These are phyloP conservation scores for Tenthredo livida DNA, from an alignment of 2,888 invertebrate genomes.

Conservation along the genomic window DNA sequence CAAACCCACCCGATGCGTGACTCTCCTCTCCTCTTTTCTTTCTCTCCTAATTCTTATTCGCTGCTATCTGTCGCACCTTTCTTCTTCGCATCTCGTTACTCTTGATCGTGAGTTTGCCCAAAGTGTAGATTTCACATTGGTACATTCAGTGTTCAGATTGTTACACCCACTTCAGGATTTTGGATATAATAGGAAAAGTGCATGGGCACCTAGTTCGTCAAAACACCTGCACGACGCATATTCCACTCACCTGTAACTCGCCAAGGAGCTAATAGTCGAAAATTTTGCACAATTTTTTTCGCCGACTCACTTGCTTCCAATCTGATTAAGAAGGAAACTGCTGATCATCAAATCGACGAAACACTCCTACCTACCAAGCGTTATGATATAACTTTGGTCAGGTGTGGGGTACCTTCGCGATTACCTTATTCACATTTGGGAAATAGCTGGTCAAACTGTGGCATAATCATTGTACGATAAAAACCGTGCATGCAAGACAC, in stretches of 20 bases:
- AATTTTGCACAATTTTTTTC: too few species aligned
- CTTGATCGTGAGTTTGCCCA: background rate
- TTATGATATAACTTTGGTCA: background rate
- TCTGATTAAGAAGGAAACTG: background rate
- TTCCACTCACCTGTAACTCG: too few species aligned
- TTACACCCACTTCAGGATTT: background rate
- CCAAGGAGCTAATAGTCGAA: too few species aligned
- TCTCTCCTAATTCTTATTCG: conserved; percentile 1
- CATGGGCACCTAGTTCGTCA: background rate
- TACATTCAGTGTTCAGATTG: background rate
- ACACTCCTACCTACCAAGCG: background rate
- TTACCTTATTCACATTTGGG: too few species aligned
- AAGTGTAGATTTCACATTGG: background rate
- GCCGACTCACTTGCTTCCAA: too few species aligned
- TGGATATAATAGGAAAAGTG: background rate
- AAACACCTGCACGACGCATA: background rate
- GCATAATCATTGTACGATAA: background rate
- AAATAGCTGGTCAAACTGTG: too few species aligned
- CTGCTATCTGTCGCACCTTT: background rate
- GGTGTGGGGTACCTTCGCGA: background rate
- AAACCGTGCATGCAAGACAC: background rate
- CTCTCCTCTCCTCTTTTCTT: conserved; percentile 16
- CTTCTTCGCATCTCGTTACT: background rate
- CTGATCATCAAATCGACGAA: background rate
- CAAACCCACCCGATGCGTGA: conserved; percentile 36